phyloP scores from a whole-genome alignment of 1,140 invertebrate genomes.

The Cydia fagiglandana region DNA sequence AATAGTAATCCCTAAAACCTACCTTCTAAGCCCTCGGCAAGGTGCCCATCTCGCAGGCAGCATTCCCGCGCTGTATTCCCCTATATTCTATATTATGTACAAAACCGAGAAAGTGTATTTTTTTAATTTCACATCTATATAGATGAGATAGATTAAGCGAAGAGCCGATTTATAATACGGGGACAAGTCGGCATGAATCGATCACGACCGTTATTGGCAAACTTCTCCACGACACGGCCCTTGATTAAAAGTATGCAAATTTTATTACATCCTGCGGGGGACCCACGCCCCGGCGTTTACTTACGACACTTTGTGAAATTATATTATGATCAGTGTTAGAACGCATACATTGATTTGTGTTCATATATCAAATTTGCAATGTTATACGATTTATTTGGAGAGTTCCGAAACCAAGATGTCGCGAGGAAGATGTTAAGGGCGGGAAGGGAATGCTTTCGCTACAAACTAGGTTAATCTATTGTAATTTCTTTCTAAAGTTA shows the following conservation, averaged over 20 bases:
- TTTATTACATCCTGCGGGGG: conserved; percentile 77
- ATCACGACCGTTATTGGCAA: conserved; percentile 78
- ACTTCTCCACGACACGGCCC: conserved; percentile 80
- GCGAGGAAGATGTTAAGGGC: not conserved
- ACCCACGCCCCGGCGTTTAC: conserved; percentile 41
- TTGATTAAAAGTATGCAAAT: conserved; percentile 82
- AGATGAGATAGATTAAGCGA: not conserved
- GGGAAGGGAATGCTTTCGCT: not conserved
- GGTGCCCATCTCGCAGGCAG: too few relatives aligned
- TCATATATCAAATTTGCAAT: not conserved
- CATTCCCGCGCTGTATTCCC: too few relatives aligned
- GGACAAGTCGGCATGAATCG: conserved; percentile 70
- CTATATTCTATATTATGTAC: not conserved
- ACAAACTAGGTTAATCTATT: not conserved
- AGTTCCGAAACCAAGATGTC: not conserved
- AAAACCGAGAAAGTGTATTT: not conserved
- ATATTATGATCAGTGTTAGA: conserved; percentile 25
- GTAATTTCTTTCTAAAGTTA: too few relatives aligned
- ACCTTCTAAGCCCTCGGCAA: too few relatives aligned
- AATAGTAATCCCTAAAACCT: too few relatives aligned
- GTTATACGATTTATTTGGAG: not conserved
- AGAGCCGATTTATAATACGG: conserved; percentile 56
- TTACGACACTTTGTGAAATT: conserved; percentile 20
- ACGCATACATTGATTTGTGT: not conserved
- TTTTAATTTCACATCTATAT: not conserved